Base-by-base conservation (phyloP, 2,797 vertebrate species). In the Mus caroli region DNA sequence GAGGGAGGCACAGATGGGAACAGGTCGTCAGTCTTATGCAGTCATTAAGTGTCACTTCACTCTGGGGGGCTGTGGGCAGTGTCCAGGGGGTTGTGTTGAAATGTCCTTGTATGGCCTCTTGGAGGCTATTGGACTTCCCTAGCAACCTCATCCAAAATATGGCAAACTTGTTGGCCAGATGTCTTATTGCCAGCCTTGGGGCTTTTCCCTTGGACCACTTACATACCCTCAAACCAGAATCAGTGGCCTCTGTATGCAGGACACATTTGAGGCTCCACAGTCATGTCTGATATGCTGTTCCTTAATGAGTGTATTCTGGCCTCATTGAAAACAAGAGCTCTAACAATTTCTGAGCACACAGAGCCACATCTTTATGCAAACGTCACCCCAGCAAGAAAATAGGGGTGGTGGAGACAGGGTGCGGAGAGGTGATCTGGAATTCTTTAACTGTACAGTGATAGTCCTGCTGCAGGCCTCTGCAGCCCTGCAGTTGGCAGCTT, bases 391-490 rank as follows among this genome's bases (percentile, higher is more conserved):
- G 54, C 26, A 31, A 43, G 77, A 67, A 64, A 60, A 58, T 3
- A 43, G 26, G 11, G 24, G 56, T 71, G n/a, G 40, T 40, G 24
- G 56, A 89, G n/a, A 40, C 2, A 0, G 46, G 46, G 56, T 64
- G 34, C 56, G 19, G 8, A 75, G 92, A 91, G 52, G 69, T 50
- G 90, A 80, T 80, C 46, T 77, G 95, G 95, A 92, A 78, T 22
- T 76, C 71, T 6, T 71, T 37, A 58, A 89, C 78, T 75, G 91
- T 80, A 40, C 0, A 14, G 26, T 3, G 60, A 84, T 73, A 75
- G 78, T 50, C 31, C 73, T 31, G 46, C 60, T 17, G 11, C 0
- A 0, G 71, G 86, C 78, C 14, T 58, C 60, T 37, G 80, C 64
- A 78, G 31, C 24, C 56, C 31, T 4, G n/a, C n/a, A 0, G 15